These are phyloP conservation scores for Syngnathoides biaculeatus DNA, from an alignment of 2,113 vertebrate genomes.

Conservation along the genomic window DNA sequence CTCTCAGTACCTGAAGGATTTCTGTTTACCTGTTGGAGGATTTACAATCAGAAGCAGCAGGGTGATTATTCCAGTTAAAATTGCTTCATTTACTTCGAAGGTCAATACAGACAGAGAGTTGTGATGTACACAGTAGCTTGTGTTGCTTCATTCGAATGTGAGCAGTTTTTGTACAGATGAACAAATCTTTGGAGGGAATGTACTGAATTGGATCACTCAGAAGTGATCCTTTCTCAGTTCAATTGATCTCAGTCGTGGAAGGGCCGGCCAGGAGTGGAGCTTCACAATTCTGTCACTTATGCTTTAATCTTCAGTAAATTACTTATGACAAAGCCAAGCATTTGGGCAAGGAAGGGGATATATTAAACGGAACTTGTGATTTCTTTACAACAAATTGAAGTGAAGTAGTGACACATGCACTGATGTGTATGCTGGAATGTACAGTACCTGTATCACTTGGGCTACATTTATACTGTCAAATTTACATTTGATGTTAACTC, in stretches of 20 bases:
- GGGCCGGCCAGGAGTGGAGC: background rate
- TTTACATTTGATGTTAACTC: too few relatives aligned
- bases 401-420: too few relatives aligned
- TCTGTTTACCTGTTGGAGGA: background rate
- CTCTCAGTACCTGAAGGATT: constrained; percentile 29
- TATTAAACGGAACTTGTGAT: too few relatives aligned
- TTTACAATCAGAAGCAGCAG: constrained; percentile 27
- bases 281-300: background rate
- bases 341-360: too few relatives aligned
- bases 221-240: background rate
- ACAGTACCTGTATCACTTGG: too few relatives aligned
- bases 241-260: background rate
- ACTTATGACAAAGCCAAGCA: background rate
- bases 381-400: too few relatives aligned
- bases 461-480: too few relatives aligned
- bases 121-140: background rate
- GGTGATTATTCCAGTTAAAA: constrained; percentile 21
- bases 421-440: too few relatives aligned
- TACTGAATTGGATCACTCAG: background rate
- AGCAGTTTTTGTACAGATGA: background rate
- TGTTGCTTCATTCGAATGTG: background rate
- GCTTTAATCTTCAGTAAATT: background rate
- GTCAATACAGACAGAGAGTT: background rate
- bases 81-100: background rate
- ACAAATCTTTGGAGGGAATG: background rate